A percentile compares a stretch with the other conserved stretches of the same genome.
Conservation (phyloP, 1,140 invertebrate genomes). For the Araneus ventricosus region DNA sequence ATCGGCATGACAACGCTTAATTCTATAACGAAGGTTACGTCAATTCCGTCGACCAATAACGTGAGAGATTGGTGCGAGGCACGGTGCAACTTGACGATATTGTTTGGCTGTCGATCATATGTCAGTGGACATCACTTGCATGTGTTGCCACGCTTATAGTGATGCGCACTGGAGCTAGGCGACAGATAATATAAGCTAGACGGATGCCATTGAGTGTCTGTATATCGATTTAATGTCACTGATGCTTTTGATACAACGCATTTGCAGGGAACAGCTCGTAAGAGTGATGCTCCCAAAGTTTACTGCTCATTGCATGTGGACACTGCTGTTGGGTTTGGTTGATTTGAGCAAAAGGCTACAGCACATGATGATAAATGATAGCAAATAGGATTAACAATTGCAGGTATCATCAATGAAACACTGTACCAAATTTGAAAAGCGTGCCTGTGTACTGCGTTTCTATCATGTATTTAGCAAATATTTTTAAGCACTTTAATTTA, state of each 20-base stretch:
- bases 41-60: conserved; percentile 28
- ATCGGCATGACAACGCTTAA: conserved; percentile 31
- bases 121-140: conserved; percentile 52
- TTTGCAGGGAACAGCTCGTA: background rate
- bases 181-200: conserved; percentile 42
- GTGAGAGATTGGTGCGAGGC: background rate
- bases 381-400: too few species aligned
- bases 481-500: too few species aligned
- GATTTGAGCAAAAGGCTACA: background rate
- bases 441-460: too few species aligned
- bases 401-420: too few species aligned
- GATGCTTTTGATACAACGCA: background rate
- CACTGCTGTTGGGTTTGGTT: background rate
- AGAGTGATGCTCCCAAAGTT: background rate
- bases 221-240: conserved; percentile 13
- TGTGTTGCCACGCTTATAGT: conserved; percentile 23
- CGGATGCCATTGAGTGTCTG: conserved; percentile 15
- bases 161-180: background rate
- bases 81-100: conserved; percentile 30
- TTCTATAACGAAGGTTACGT: conserved; percentile 34
- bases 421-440: too few species aligned
- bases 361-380: too few species aligned
- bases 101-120: conserved; percentile 61
- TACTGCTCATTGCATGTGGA: background rate
- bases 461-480: too few species aligned